Base-by-base conservation (phyloP, 2,888 invertebrate species). In the Agrenia bidenticulata region DNA sequence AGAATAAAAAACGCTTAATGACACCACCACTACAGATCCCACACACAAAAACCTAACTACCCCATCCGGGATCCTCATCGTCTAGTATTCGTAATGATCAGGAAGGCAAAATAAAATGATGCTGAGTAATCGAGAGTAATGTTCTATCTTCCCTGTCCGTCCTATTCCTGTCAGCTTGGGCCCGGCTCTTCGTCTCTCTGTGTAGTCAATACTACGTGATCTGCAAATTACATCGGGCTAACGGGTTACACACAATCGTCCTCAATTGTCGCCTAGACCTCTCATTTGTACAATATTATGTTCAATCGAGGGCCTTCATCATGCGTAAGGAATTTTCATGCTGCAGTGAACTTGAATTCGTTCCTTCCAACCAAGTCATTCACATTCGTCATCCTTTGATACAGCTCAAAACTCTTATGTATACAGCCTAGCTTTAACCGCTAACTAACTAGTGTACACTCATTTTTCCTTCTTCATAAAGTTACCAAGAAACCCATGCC, bases 271-370 rank as follows among this genome's bases (percentile, higher is more conserved):
- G 63, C 67, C 67, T 64, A 51, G 51, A 56, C 61, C 64, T 61
- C 32, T 67, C 61, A 64, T 64, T 67, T 64, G 64, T 61, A 58
- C 55, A 60, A 67, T 45, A 55, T 61, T 60, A 64, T 64, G 60
- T 26, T 27, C 4, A 17, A 45, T 57, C 9, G 5, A 19, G 42
- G 23, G 5, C 23, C 13, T 53, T 60, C 53, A 63, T 59, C 68
- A 71, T 73, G 69, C 71, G 67, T 64, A 69, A 72, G 68, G 70
- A 66, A 73, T 73, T 72, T 73, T 73, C 71, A 75, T 72, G 75
- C 73, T 75, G 75, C 73, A 73, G 63, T 73, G 73, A 70, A 63
- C 67, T 69, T 58, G 37, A 67, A 60, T 70, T 45, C 58, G 15
- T 45, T 49, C 37, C 45, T 51, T 51, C 19, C 7, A 11, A 17